These are phyloP conservation scores for Pangasianodon hypophthalmus DNA, from an alignment of 2,113 vertebrate genomes.

Conservation along the genomic window DNA sequence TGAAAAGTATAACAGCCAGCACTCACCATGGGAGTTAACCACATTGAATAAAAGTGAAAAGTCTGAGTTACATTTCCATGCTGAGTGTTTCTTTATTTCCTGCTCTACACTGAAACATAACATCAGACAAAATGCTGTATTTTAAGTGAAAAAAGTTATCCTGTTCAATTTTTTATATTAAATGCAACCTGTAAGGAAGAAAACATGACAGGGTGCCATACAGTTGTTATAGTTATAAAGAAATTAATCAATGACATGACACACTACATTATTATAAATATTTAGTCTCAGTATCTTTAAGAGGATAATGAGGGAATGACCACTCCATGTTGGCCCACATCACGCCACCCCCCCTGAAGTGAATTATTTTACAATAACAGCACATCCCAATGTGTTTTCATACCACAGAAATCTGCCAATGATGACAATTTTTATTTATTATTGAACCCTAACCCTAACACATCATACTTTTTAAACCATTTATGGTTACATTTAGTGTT, in stretches of 20 bases:
- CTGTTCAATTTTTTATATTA: neutral
- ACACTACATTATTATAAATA: neutral
- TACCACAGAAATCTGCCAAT: neutral
- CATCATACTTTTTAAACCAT: neutral
- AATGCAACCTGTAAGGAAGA: neutral
- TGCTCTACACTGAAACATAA: neutral
- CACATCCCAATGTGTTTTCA: neutral
- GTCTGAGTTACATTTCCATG: neutral
- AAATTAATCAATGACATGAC: neutral
- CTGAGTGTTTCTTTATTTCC: neutral
- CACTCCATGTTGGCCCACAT: no score
- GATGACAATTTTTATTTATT: neutral
- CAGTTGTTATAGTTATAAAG: neutral
- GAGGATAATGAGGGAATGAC: no score
- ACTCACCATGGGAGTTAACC: neutral
- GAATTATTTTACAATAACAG: neutral
- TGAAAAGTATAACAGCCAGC: neutral
- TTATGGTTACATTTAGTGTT: neutral
- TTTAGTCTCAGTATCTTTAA: no score
- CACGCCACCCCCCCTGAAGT: no score
- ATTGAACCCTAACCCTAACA: neutral
- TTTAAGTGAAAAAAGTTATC: neutral
- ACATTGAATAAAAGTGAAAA: neutral
- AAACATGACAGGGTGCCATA: neutral
- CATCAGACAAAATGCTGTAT: neutral